Evolutionary conservation across 2,797 vertebrate genomes (phyloP), one percentile per base, ranked within the genome.

Genomic region (Sebastes flavidus): DNA sequence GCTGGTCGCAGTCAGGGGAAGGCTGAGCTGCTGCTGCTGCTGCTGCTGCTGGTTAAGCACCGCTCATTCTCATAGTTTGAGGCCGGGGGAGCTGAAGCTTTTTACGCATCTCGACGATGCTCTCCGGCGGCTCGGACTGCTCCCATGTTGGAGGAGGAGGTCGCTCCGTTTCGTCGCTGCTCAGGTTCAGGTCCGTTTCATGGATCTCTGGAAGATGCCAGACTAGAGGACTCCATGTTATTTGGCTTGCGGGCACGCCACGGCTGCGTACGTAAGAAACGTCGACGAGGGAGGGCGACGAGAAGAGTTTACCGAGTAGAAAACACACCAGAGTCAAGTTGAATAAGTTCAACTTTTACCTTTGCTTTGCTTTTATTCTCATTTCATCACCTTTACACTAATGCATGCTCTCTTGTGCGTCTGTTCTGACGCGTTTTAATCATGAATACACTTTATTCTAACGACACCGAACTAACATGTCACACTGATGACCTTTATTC

Each of bases 241-340:
- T 89, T 90, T 84, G 89, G 92, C 94, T 94, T 77, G 88, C 87
- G 88, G 94, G 46, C 94, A 90, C 93, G 95, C 94, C 94, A 94
- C 94, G 93, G 95, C 94, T 82, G 91, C 94, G 94, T 93, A 82
- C 95, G 95, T 96, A 94, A 96, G 95, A 95, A 94, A 96, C 95
- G 95, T 95, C 94, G 87, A 78, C 88, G 83, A 14, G 91, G 93
- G 91, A 92, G 91, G 93, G 89, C 75, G 88, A 86, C 76, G 78
- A 72, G 77, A 80, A 88, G 87, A 87, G 86, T 90, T 87, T 75
- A 16, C 13, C n/a, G 63, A 49, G 63, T 27, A 10, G 38, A 67
- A 86, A 49, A 49, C 16, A 65, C 30, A 65, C 38, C 69, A 9
- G 61, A 56, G 59, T 16, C 69, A 78, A 91, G 73, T 89, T 90